Percentiles rank a stretch among this genome's conserved stretches.
Evolutionary conservation across 2,888 invertebrate genomes (phyloP).

Genomic region (Cylindroiulus punctatus): DNA sequence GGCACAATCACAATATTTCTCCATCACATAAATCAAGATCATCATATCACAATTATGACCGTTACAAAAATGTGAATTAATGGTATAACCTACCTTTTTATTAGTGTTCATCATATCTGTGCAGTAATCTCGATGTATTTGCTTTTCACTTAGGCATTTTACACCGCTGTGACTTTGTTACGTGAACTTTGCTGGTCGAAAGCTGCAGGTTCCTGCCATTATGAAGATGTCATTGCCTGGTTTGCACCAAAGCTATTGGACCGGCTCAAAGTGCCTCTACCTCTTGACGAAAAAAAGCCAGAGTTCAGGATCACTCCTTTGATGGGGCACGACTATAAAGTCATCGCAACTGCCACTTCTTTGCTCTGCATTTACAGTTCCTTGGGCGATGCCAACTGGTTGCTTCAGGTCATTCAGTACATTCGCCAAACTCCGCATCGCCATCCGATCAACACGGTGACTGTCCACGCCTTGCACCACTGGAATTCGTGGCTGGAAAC

Average conservation of each 20-base stretch:
- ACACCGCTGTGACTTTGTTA: neutral
- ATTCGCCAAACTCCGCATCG: neutral
- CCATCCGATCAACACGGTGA: neutral
- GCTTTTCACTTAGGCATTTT: constrained; percentile 1
- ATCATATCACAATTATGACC: too few relatives aligned
- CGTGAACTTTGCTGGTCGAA: neutral
- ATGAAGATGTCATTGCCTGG: neutral
- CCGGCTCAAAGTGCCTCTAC: neutral
- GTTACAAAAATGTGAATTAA: too few relatives aligned
- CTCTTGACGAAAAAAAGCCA: neutral
- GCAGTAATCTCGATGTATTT: neutral
- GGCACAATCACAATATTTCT: too few relatives aligned
- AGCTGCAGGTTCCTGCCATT: neutral
- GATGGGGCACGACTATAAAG: neutral
- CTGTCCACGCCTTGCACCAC: neutral
- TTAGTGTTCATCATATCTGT: too few relatives aligned
- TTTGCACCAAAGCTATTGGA: constrained; percentile 1
- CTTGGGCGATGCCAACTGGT: neutral
- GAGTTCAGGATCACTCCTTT: neutral
- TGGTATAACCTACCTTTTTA: too few relatives aligned
- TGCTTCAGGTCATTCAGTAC: neutral
- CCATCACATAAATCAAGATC: too few relatives aligned
- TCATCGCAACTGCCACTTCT: constrained; percentile 12
- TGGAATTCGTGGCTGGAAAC: neutral
- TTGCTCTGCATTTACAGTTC: constrained; percentile 19